These are phyloP conservation scores for Calliphora vicina DNA, from an alignment of 1,140 invertebrate species.

Conservation along the genomic window DNA sequence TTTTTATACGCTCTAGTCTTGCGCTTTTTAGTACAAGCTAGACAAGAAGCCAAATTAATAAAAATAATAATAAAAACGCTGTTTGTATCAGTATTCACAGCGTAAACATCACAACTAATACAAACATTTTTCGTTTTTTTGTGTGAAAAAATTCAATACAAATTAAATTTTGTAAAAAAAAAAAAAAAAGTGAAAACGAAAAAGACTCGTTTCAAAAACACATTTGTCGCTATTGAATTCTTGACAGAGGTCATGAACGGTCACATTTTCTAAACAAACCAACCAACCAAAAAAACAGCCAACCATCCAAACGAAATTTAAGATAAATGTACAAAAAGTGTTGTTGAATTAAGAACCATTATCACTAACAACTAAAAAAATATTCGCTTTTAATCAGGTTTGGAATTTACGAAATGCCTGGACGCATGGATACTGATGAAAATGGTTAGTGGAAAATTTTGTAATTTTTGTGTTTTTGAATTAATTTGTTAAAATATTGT, in stretches of 20 bases:
- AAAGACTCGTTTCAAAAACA: not conserved
- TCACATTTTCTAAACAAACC: not conserved
- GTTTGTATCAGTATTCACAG: not conserved
- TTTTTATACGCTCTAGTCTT: not conserved
- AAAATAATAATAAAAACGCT: not conserved
- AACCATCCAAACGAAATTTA: not conserved
- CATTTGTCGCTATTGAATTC: not conserved
- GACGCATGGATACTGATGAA: constrained; percentile 9
- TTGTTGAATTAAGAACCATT: not conserved
- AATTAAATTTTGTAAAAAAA: not conserved
- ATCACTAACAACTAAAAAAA: not conserved
- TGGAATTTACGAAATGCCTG: not conserved
- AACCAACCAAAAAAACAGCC: too few species aligned
- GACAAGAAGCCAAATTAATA: not conserved
- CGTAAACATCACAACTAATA: not conserved
- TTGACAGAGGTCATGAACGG: not conserved
- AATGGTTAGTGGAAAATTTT: constrained; percentile 8
- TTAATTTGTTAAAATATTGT: not conserved
- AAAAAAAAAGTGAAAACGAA: not conserved
- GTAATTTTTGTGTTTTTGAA: not conserved
- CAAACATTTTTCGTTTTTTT: not conserved
- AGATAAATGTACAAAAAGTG: not conserved
- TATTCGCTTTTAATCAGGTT: not conserved
- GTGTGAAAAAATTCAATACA: not conserved
- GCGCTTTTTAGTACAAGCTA: not conserved